These are phyloP conservation scores for Cerceris ruficornis DNA, from an alignment of 2,888 invertebrate genomes.

Conservation along the genomic window DNA sequence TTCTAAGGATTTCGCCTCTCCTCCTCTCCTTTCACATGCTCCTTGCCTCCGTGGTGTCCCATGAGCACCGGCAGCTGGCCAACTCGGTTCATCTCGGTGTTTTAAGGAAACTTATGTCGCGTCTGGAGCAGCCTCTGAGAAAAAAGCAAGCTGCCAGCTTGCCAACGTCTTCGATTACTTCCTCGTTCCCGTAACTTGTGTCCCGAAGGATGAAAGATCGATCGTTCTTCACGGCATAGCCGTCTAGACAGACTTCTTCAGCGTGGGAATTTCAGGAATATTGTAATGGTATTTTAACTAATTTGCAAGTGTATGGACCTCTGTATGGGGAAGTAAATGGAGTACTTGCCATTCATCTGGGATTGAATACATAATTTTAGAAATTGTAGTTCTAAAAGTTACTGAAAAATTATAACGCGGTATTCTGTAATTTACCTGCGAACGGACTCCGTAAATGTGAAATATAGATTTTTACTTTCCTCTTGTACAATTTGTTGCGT, in stretches of 20 bases:
- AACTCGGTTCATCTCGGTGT: conserved; percentile 66
- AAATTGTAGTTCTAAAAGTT: no score
- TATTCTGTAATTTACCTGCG: no score
- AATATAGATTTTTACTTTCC: no score
- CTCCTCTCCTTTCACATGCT: conserved; percentile 61
- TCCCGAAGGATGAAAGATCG: conserved; percentile 12
- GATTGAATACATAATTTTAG: no score
- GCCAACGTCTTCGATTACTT: conserved; percentile 61
- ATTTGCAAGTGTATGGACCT: background rate
- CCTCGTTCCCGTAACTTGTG: conserved; percentile 25
- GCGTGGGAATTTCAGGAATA: background rate
- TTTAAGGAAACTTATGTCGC: conserved; percentile 71
- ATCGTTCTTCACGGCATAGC: conserved; percentile 23
- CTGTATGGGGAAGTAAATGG: no score
- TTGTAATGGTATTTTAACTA: background rate
- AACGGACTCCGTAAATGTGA: no score
- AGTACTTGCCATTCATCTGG: no score
- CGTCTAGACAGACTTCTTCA: background rate
- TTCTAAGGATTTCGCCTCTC: conserved; percentile 74
- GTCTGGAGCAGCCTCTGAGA: conserved; percentile 49
- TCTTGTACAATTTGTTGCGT: no score
- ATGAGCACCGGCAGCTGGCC: conserved; percentile 63
- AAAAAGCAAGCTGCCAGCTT: conserved; percentile 51
- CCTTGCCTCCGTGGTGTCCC: conserved; percentile 49
- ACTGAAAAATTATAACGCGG: no score